Evolutionary conservation across 2,888 invertebrate species (phyloP).

Genomic region (Stramonita haemastoma): DNA sequence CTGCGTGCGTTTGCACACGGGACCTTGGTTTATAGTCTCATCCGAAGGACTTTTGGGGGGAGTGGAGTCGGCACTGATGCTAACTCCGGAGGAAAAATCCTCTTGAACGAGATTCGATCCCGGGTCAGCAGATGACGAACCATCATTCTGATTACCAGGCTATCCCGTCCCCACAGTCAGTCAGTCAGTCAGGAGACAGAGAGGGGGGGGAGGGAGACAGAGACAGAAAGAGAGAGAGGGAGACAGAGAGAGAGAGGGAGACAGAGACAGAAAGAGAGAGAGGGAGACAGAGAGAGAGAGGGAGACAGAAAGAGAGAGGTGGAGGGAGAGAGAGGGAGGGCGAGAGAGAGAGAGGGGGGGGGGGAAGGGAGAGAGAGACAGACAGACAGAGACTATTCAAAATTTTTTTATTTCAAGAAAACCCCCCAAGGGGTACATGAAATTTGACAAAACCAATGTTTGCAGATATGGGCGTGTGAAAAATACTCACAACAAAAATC

Average conservation of each 20-base stretch:
- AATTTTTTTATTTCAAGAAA: too few species aligned
- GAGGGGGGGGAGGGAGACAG: not conserved
- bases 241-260: not conserved
- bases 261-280: not conserved
- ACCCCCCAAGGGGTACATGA: not conserved
- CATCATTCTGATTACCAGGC: too few species aligned
- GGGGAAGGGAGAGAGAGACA: not conserved
- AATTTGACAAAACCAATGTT: not conserved
- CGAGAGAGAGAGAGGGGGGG: not conserved
- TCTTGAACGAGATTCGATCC: too few species aligned
- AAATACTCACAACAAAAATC: too few species aligned
- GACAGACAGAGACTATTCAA: not conserved
- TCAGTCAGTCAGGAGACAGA: not conserved
- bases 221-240: not conserved
- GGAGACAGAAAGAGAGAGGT: not conserved
- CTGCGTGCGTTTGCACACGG: too few species aligned
- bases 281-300: not conserved
- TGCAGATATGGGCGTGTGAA: too few species aligned
- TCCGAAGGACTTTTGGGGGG: too few species aligned
- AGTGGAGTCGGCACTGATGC: too few species aligned
- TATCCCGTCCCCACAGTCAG: too few species aligned
- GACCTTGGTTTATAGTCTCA: too few species aligned
- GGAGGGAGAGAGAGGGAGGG: not conserved
- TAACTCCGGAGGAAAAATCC: too few species aligned
- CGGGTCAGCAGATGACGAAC: too few species aligned